Evolutionary conservation across 2,797 vertebrate genomes (phyloP), one percentile per base, ranked within the genome.

Genomic region (Coluber constrictor): DNA sequence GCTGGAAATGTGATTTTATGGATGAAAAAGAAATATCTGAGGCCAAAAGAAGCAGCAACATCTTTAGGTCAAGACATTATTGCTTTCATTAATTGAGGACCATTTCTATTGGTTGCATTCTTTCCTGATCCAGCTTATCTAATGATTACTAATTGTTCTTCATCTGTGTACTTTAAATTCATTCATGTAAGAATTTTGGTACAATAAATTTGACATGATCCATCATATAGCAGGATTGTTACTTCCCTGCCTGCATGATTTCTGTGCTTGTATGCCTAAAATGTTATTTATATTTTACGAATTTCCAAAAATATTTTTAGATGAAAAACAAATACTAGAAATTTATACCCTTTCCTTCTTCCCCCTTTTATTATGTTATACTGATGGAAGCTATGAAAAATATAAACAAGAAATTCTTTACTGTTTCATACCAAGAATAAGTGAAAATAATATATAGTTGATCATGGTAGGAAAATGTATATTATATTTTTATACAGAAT

Each of bases 41-140:
- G 55, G 63, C 20, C 74, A 88, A 88, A 59, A 54, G 15, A 7
- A 59, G 60, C 7, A 87, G n/a, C 25, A 51, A 95, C 79, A 54
- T n/a, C 13, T 89, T 88, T 86, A 60, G 86, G 57, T 51, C 90
- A 91, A 93, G 3, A 63, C 93, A 90, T 12, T 90, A n/a, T 60
- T 79, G 9, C 37, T 79, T 37, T 43, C 8, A 79, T 79, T 37
- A 74, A 37, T 10, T 43, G 37, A 79, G 74, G 37, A 4, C 74
- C 11, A 55, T n/a, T 4, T 29, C 55, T 59, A 87, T 2, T 43
- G 8, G 10, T 57, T 25, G 32, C 18, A 23, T 66, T 63, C 27
- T 37, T 57, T 51, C 54, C 32, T 47, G 10, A 56, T 27, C 32
- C 27, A n/a, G n/a, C 25, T 89, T 47, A 10, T 20, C 15, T 16